Base-by-base conservation (phyloP, 2,797 vertebrate genomes). In the Nasua narica region DNA sequence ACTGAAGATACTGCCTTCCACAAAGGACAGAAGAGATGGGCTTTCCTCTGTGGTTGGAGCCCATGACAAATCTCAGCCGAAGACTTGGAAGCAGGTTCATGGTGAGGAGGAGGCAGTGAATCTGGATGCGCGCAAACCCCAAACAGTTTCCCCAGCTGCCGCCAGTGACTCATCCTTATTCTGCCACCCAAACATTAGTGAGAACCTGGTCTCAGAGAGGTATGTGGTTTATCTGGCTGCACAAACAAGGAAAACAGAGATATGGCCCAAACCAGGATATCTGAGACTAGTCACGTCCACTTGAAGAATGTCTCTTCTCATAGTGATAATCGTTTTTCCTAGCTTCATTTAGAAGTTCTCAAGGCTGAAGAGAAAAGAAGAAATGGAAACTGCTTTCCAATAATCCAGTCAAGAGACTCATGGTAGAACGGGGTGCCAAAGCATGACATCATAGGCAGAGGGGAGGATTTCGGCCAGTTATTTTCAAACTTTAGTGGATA, bases 51-150 rank as follows among this genome's bases (percentile, higher is more conserved):
- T 87, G 97, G 95, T 96, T 97, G 95, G 93, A 98, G 60, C 86
- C 97, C 97, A 97, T 83, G 96, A 96, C 87, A 97, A 97, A 98
- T 95, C 98, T 90, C 97, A 98, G 96, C 94, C 91, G 79, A 74
- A 95, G 94, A 95, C n/a, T 4, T 91, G 94, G 93, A 95, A 97
- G 65, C 90, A 78, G 52, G 94, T 95, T 96, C 96, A 94, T 83
- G 94, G 97, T 27, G 96, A 98, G 97, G 86, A 96, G 96, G 62
- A 95, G 83, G 92, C 77, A 95, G 97, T 94, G 97, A 95, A 95
- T 98, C 91, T 95, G 27, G 60, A 96, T 50, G 83, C 92, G 97
- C 14, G 12, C 21, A 69, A 72, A 29, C 37, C 29, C 77, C 43
- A 5, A 0, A 1, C 1, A 19, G 32, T 40, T 29, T 12, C 6